Evolutionary conservation across 2,113 vertebrate genomes (phyloP), one percentile per base, ranked within the genome.

Genomic region (Notothenia rossii): DNA sequence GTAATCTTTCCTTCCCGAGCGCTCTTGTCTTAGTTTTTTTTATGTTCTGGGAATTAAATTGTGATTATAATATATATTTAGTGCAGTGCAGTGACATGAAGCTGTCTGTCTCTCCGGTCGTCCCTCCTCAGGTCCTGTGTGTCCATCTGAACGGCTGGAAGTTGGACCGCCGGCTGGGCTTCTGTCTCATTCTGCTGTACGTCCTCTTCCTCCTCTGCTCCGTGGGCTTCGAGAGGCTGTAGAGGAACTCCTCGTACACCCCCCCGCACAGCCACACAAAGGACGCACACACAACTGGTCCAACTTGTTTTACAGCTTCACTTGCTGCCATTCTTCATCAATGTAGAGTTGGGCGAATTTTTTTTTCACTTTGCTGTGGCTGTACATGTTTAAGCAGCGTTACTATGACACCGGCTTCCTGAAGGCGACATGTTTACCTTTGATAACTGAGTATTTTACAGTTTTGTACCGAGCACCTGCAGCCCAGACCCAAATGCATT

Each of bases 101-200:
- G 14, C 17, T 29, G 17, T 36, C 17, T 48, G 10, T 75, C 45
- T 81, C 5, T 56, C 40, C 40, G 3, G 60, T 17, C 7, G 0
- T 55, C 40, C 1, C 49, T 73, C 29, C 48, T 50, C 88, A 96
- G 95, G 95, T 96, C 48, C 79, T 96, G 60, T 92, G 93, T 70
- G 94, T 96, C 69, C 94, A 95, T 68, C 86, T 96, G 81, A 96
- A 96, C 89, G 91, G 77, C 75, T 96, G 95, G 95, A 93, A 72
- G 81, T 66, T 96, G 91, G 95, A 96, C 90, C 91, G 93, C 53
- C 90, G 92, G 62, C 83, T 96, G 84, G 95, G 95, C 11, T 58
- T 95, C 59, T 89, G 91, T 60, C 91, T 95, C 11, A 48, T 96
- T 62, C 76, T 94, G 62, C 92, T 96, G 12, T 96, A 96, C 17